Evolutionary conservation across 2,888 invertebrate species (phyloP).

Genomic region (Myathropa florea): DNA sequence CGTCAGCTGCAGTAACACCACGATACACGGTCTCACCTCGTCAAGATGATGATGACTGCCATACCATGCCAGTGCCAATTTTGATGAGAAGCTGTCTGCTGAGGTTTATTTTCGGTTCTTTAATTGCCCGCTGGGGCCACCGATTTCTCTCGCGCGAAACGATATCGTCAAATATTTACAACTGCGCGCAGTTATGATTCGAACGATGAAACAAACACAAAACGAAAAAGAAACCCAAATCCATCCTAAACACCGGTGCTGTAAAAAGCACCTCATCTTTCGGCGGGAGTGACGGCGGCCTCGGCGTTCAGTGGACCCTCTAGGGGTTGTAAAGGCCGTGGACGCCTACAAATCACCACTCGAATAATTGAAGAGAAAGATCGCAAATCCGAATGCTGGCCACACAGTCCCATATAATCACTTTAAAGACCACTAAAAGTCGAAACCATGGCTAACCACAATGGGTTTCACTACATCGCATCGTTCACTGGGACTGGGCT

Average conservation of each 20-base stretch:
- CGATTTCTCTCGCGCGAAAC: constrained; percentile 60
- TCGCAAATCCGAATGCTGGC: constrained; percentile 46
- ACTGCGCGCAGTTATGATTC: constrained; percentile 48
- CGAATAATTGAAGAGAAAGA: constrained; percentile 56
- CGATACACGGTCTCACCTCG: background rate
- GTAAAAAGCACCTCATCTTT: constrained; percentile 48
- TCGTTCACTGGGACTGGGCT: constrained; percentile 5
- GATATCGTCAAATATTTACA: constrained; percentile 70
- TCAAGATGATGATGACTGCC: constrained; percentile 22
- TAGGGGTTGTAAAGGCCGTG: constrained; percentile 52
- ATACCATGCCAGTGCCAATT: constrained; percentile 51
- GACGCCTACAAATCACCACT: constrained; percentile 67
- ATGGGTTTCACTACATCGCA: background rate
- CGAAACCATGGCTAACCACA: constrained; percentile 30
- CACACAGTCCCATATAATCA: constrained; percentile 68
- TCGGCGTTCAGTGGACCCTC: background rate
- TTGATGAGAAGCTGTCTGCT: constrained; percentile 59
- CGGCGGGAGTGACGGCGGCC: background rate
- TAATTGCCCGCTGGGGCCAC: constrained; percentile 64
- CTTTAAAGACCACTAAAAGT: constrained; percentile 66
- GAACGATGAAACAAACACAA: constrained; percentile 7
- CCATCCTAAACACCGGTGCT: background rate
- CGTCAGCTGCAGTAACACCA: constrained; percentile 20
- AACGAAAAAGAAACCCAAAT: background rate
- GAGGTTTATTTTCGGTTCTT: constrained; percentile 64